Evolutionary conservation across 1,140 invertebrate genomes (phyloP), one percentile per base, ranked within the genome.

Genomic region (Drosophila cardini): DNA sequence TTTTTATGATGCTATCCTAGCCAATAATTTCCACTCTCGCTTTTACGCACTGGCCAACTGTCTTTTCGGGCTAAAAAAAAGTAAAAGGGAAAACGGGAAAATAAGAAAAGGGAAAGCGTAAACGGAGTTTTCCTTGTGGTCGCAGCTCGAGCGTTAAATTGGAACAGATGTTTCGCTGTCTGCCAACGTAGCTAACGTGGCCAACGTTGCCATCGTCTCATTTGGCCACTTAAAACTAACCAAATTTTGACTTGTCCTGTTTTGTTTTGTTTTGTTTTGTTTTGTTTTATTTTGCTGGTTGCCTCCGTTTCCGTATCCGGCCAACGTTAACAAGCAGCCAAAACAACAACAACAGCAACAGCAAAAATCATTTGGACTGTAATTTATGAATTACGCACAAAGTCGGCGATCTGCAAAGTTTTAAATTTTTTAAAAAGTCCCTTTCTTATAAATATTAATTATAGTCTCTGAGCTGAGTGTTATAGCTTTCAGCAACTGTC

Each of bases 201-300:
- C 21, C 21, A 26, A 26, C 21, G 48, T 15, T n/a, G 61, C 43
- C 52, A 53, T 53, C 64, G 69, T 34, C 65, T 74, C 78, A 78
- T 86, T 84, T 80, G 43, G 70, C 57, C 76, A 68, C 68, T 81
- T 77, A 63, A 75, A 82, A 76, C 81, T 86, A 81, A 86, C 83
- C 71, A 67, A 77, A 57, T 83, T 72, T 83, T 68, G 70, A 40
- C 71, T 61, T 71, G 64, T 64, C 62, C 46, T 60, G 34, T 69
- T 45, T 63, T 61, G 13, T 48, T 61, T 30, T 46, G 32, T 61
- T 70, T 18, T 60, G 36, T 13, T 50, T 40, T 43, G 18, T 26
- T 26, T 18, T 60, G 36, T 13, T 50, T 40, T 43, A 15, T 26
- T 26, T 32, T 34, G 43, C 32, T 45, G 40, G 68, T 42, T 36